Conservation (phyloP, 2,888 invertebrate genomes). For the Zootermopsis nevadensis region DNA sequence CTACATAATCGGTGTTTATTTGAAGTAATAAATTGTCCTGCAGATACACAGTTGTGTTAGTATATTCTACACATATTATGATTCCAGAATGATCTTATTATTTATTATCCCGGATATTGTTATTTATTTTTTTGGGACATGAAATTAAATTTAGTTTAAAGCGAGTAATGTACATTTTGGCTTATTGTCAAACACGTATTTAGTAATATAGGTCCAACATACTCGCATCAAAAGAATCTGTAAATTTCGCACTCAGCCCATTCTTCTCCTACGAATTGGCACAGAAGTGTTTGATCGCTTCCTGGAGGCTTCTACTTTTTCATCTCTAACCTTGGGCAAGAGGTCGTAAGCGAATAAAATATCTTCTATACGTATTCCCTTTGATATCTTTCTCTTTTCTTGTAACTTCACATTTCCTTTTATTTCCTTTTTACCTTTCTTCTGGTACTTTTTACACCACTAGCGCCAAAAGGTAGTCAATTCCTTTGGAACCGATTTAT, state of each 20-base stretch:
- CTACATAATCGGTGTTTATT: too few relatives aligned
- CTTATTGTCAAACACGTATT: neutral
- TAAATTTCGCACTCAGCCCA: neutral
- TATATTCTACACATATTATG: too few relatives aligned
- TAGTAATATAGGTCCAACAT: neutral
- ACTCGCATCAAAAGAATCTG: neutral
- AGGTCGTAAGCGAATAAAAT: neutral
- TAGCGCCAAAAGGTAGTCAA: constrained; percentile 22
- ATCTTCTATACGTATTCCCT: neutral
- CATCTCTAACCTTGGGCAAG: neutral
- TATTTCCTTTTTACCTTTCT: neutral
- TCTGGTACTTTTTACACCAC: neutral
- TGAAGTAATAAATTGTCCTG: too few relatives aligned
- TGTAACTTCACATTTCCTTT: neutral
- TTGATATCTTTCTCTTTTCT: constrained; percentile 14
- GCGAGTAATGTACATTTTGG: neutral
- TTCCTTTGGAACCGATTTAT: constrained; percentile 15
- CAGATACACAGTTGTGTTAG: too few relatives aligned
- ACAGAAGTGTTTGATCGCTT: neutral
- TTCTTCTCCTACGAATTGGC: neutral
- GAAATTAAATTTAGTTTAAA: too few relatives aligned
- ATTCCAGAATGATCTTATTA: too few relatives aligned
- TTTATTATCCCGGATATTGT: too few relatives aligned
- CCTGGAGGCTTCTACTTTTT: neutral
- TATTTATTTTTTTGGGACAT: too few relatives aligned